A percentile compares a stretch with the other conserved stretches of the same genome.
Conservation (phyloP, 2,797 vertebrate genomes). For the Hippopotamyrus pictus region DNA sequence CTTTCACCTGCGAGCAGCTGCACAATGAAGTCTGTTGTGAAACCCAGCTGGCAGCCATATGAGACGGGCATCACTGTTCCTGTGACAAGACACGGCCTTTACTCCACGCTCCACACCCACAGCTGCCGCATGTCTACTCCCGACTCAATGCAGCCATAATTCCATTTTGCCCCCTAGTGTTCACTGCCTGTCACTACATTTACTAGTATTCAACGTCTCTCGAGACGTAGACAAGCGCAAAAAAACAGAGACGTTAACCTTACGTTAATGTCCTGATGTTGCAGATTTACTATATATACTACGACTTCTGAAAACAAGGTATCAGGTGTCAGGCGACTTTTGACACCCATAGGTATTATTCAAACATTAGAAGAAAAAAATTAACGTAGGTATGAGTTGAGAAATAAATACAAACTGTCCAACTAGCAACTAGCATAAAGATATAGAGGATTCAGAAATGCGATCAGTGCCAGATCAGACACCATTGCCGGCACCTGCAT, state of each 20-base stretch:
- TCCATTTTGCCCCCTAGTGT: constrained; percentile 14
- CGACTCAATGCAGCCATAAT: not conserved
- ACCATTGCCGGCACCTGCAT: not conserved
- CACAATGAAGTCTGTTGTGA: not conserved
- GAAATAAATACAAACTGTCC: not conserved
- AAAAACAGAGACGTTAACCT: too few species aligned
- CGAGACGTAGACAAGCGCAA: not conserved
- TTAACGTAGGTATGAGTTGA: not conserved
- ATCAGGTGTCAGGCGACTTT: not conserved
- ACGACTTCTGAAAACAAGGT: not conserved
- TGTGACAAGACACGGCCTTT: not conserved
- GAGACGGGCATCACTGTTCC: not conserved
- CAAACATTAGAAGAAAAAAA: not conserved
- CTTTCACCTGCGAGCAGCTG: not conserved
- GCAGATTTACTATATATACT: not conserved
- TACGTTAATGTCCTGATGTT: not conserved
- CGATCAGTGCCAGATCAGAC: not conserved
- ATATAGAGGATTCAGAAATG: not conserved
- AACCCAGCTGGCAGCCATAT: not conserved
- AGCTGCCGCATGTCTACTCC: not conserved
- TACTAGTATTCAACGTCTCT: not conserved
- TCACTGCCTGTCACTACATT: not conserved
- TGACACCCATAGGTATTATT: not conserved
- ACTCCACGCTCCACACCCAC: not conserved
- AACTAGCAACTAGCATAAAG: not conserved